A percentile compares a stretch with the other conserved stretches of the same genome.
Conservation (phyloP, 2,113 vertebrate species). For the Xenotilapia flavipinnis region DNA sequence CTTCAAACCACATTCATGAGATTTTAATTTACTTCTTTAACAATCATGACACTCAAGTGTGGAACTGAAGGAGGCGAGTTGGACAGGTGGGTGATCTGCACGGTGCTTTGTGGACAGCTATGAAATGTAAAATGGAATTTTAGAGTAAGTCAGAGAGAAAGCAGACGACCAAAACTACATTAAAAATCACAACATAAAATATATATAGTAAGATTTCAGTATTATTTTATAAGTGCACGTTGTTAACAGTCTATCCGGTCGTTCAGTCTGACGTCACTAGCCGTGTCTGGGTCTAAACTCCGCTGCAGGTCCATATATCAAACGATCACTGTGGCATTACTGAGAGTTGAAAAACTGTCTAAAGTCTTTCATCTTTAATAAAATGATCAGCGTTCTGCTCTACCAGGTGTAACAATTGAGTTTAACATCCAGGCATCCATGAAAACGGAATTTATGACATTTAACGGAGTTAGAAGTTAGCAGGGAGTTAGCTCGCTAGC, state of each 20-base stretch:
- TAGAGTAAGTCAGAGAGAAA: not conserved
- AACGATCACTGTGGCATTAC: no score
- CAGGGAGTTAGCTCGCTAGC: no score
- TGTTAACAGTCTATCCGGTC: not conserved
- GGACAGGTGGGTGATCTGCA: not conserved
- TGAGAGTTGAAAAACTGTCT: no score
- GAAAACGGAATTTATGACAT: no score
- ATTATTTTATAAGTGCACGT: not conserved
- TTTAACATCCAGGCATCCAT: no score
- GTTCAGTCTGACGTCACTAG: no score
- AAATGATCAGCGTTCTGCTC: no score
- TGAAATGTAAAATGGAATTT: not conserved
- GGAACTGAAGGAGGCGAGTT: not conserved
- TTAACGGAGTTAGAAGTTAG: no score
- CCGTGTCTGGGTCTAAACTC: fast-evolving
- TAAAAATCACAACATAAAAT: not conserved
- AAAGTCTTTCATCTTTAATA: no score
- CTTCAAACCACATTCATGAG: not conserved
- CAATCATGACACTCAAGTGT: not conserved
- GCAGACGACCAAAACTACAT: not conserved
- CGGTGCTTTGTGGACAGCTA: not conserved
- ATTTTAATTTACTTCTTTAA: not conserved
- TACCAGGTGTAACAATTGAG: no score
- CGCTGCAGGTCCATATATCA: no score
- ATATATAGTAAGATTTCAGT: not conserved